phyloP scores from a whole-genome alignment of 2,797 vertebrate genomes.

The Brachyalestes nurse region DNA sequence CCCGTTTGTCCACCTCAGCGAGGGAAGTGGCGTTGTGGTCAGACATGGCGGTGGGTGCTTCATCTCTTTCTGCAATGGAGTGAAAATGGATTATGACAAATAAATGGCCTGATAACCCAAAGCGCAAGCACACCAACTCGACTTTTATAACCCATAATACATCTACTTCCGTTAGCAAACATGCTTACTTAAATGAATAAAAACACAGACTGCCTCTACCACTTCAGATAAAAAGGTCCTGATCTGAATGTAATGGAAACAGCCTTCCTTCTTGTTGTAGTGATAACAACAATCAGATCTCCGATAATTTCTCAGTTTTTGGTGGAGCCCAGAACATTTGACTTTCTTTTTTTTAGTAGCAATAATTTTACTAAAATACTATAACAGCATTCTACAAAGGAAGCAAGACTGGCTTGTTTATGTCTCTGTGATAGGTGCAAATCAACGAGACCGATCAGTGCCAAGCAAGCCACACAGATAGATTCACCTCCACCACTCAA shows the following conservation, averaged over 20 bases:
- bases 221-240: too few species aligned
- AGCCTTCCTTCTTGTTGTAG: too few species aligned
- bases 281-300: neutral
- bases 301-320: neutral
- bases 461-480: constrained; percentile 14
- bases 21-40: constrained; percentile 88
- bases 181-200: neutral
- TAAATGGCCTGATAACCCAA: too few species aligned
- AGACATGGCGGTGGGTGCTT: constrained; percentile 76
- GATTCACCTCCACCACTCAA: constrained; percentile 22
- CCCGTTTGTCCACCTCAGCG: constrained; percentile 92
- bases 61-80: constrained; percentile 84
- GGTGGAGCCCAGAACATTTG: too few species aligned
- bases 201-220: too few species aligned
- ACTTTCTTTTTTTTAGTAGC: neutral
- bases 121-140: too few species aligned
- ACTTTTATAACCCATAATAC: neutral
- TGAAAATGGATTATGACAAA: neutral
- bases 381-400: neutral
- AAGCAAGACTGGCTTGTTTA: neutral
- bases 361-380: neutral
- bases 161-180: neutral
- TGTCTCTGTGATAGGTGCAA: neutral
- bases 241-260: neutral
- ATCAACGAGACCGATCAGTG: constrained; percentile 17